Evolutionary conservation across 1,140 invertebrate species (phyloP).

Genomic region (Homarus americanus): DNA sequence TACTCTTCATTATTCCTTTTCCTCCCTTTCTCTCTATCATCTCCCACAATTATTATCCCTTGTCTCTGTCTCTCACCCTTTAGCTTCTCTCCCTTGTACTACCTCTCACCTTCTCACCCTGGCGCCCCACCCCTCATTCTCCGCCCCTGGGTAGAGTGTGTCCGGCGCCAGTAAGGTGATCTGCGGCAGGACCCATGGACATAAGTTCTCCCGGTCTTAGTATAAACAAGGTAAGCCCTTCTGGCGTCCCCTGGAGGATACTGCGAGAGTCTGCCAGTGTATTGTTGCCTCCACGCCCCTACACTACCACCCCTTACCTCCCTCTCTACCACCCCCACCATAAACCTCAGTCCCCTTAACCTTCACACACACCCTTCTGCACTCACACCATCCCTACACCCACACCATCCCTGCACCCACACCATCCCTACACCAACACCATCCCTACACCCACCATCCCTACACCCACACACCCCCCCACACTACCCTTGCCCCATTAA

Average conservation of each 20-base stretch:
- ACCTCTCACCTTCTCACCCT: neutral
- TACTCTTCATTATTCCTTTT: neutral
- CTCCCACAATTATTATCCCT: neutral
- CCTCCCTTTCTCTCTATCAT: neutral
- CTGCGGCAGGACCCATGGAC: neutral
- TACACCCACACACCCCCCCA: too few species aligned
- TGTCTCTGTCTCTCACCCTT: neutral
- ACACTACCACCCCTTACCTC: neutral
- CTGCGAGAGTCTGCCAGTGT: neutral
- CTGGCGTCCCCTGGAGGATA: neutral
- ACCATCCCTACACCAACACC: too few species aligned
- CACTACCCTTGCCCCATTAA: too few species aligned
- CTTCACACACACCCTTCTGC: too few species aligned
- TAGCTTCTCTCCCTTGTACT: neutral
- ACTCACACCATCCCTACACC: too few species aligned
- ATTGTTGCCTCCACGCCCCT: constrained; percentile 1
- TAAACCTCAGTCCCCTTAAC: too few species aligned
- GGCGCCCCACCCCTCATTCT: neutral
- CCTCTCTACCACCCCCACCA: neutral
- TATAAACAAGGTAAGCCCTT: neutral
- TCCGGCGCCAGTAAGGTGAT: neutral
- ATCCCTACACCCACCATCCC: too few species aligned
- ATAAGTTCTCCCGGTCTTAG: neutral
- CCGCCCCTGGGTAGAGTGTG: neutral
- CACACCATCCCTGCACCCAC: too few species aligned